Percentiles rank a stretch among this genome's conserved stretches.
Conservation (phyloP, 2,888 invertebrate genomes). For the Scaptomyza caliginosa region DNA sequence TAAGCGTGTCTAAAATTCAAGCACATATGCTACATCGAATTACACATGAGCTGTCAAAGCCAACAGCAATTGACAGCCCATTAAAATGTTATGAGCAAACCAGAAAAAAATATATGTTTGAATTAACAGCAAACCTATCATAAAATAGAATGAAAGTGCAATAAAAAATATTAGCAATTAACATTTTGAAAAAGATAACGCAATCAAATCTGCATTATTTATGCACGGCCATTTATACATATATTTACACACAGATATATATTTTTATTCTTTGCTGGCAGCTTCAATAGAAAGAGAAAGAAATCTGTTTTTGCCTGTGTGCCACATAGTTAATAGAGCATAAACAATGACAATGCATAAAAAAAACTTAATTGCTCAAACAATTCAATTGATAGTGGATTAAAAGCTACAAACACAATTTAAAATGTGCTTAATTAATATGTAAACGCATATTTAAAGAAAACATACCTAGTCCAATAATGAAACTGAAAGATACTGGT, state of each 20-base stretch:
- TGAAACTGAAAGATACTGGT: not conserved
- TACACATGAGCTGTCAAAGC: constrained; percentile 55
- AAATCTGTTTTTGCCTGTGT: constrained; percentile 33
- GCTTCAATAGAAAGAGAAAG: constrained; percentile 20
- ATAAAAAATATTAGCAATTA: constrained; percentile 59
- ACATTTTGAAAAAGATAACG: constrained; percentile 72
- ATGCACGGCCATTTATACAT: constrained; percentile 36
- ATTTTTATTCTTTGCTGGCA: not conserved
- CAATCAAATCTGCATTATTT: constrained; percentile 66
- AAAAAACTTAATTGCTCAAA: constrained; percentile 9
- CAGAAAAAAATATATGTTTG: not conserved
- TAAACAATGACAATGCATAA: constrained; percentile 49
- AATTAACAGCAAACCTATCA: not conserved
- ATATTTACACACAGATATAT: not conserved
- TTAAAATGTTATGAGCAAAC: constrained; percentile 44
- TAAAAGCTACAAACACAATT: constrained; percentile 38
- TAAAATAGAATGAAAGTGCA: not conserved
- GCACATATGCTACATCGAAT: constrained; percentile 43
- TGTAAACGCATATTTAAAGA: not conserved
- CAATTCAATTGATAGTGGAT: constrained; percentile 48
- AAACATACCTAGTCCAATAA: not conserved
- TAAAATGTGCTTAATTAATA: constrained; percentile 25
- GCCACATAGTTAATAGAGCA: constrained; percentile 76
- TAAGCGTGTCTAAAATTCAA: constrained; percentile 16
- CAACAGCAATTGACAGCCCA: constrained; percentile 61